These are phyloP conservation scores for Xestoiulus laeticollis DNA, from an alignment of 2,888 invertebrate genomes.

Conservation along the genomic window DNA sequence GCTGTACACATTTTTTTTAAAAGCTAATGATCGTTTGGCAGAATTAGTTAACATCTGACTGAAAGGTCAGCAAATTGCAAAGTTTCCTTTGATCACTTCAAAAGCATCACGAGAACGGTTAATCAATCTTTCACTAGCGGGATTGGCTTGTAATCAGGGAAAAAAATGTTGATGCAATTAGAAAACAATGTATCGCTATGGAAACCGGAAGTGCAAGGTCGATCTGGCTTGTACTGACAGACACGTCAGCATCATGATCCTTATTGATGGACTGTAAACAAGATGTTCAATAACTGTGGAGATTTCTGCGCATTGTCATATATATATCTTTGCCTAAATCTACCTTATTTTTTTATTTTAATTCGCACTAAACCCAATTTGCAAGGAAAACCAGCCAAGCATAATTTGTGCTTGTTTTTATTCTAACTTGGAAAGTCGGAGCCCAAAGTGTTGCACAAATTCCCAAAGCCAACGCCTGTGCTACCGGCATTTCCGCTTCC, in stretches of 20 bases:
- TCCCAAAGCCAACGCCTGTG: neutral
- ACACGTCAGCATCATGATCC: too few relatives aligned
- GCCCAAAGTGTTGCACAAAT: neutral
- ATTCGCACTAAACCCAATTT: neutral
- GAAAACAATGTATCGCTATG: neutral
- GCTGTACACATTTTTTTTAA: neutral
- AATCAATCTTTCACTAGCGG: neutral
- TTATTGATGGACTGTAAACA: too few relatives aligned
- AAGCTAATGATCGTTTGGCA: neutral
- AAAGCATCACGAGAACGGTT: neutral
- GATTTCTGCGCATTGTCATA: too few relatives aligned
- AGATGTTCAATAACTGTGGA: too few relatives aligned
- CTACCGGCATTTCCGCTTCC: neutral
- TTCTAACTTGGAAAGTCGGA: neutral
- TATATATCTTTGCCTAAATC: too few relatives aligned
- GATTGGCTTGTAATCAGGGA: neutral
- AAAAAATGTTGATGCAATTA: neutral
- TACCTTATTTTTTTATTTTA: neutral
- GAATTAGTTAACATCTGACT: neutral
- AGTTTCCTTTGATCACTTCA: neutral
- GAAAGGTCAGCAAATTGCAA: neutral
- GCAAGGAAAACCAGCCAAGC: neutral
- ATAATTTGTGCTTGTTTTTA: neutral
- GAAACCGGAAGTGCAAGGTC: neutral
- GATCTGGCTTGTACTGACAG: too few relatives aligned